Conservation (phyloP, 1,140 invertebrate species). For the Drosophila neocordata region DNA sequence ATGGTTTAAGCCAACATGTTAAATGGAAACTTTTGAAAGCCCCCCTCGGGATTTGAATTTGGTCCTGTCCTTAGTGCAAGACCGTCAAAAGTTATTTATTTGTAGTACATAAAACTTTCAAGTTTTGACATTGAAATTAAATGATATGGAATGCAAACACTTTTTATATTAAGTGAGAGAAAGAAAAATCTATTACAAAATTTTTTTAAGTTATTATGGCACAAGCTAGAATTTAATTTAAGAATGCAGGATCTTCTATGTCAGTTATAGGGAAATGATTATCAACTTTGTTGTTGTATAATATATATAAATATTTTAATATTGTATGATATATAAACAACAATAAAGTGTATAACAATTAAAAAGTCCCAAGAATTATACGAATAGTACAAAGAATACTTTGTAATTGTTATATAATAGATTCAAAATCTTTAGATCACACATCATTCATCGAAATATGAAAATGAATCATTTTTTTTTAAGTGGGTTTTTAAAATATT, state of each 20-base stretch:
- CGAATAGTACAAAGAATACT: too few species aligned
- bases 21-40: too few species aligned
- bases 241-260: neutral
- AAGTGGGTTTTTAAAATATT: too few species aligned
- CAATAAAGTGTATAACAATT: too few species aligned
- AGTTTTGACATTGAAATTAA: neutral
- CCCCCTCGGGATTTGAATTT: neutral
- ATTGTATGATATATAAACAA: too few species aligned
- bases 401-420: too few species aligned
- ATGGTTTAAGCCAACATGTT: too few species aligned
- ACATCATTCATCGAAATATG: too few species aligned
- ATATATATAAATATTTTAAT: too few species aligned
- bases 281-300: neutral
- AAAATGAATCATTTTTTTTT: too few species aligned
- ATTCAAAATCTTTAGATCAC: too few species aligned
- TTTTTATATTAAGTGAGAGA: neutral
- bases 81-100: neutral
- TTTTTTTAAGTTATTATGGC: neutral
- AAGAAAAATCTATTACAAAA: neutral
- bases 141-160: conserved; percentile 1
- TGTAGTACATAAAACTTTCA: conserved; percentile 3
- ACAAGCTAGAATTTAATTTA: neutral
- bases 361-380: too few species aligned
- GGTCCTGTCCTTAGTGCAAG: neutral
- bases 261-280: neutral